phyloP scores from a whole-genome alignment of 2,113 vertebrate species.

The Coracopsis vasa region DNA sequence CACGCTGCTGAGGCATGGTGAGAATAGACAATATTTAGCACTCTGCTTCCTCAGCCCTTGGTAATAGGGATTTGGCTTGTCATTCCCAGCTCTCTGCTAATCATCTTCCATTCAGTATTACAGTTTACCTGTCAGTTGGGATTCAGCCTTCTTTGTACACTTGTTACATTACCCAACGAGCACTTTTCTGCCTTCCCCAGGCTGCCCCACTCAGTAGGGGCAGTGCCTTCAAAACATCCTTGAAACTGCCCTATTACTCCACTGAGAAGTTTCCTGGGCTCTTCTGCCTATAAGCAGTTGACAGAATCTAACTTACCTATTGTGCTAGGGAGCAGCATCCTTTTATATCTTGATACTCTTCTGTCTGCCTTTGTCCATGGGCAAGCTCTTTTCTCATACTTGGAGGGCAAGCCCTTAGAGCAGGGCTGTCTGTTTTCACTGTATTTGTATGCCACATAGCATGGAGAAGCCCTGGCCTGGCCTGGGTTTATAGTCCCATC shows the following conservation, averaged over 20 bases:
- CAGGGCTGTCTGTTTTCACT: background rate
- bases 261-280: background rate
- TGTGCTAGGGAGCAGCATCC: background rate
- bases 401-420: background rate
- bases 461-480: background rate
- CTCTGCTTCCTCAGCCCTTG: background rate
- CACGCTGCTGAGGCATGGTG: background rate
- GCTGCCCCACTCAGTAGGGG: background rate
- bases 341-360: background rate
- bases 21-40: background rate
- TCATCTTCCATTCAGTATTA: background rate
- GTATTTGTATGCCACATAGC: background rate
- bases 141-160: background rate
- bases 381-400: background rate
- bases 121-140: background rate
- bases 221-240: background rate
- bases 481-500: background rate
- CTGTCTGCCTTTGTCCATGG: background rate
- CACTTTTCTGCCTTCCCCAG: background rate
- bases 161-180: fast-evolving
- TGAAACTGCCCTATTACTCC: background rate
- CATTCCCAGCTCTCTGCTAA: background rate
- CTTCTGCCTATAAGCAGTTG: background rate
- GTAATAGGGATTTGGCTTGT: background rate
- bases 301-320: background rate